phyloP scores from a whole-genome alignment of 2,888 invertebrate genomes.

The Nomada hirtipes region DNA sequence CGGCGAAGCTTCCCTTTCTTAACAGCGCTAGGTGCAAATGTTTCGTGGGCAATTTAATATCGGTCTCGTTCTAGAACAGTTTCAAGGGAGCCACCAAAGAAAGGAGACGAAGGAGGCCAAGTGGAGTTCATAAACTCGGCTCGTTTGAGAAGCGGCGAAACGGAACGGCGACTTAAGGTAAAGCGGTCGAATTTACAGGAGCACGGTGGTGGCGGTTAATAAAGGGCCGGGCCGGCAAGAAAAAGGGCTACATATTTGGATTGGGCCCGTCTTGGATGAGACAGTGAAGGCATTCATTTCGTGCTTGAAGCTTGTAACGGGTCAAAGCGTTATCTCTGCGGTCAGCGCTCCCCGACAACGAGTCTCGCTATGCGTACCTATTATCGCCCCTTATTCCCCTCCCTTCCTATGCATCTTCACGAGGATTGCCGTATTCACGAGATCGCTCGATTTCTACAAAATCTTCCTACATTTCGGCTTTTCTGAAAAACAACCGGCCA shows the following conservation, averaged over 20 bases:
- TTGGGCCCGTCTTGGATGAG: slow-evolving; percentile 67
- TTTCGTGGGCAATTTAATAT: too few relatives aligned
- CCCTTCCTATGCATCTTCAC: slow-evolving; percentile 54
- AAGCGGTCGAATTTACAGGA: slow-evolving; percentile 50
- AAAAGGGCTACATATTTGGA: slow-evolving; percentile 72
- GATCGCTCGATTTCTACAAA: slow-evolving; percentile 47
- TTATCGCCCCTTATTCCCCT: slow-evolving; percentile 72
- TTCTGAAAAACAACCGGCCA: slow-evolving; percentile 17
- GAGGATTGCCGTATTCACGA: slow-evolving; percentile 58
- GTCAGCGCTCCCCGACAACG: slow-evolving; percentile 83
- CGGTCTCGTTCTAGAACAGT: too few relatives aligned
- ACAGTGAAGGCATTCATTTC: slow-evolving; percentile 83
- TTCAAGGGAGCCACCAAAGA: too few relatives aligned
- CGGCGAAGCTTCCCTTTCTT: too few relatives aligned
- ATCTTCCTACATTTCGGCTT: slow-evolving; percentile 13
- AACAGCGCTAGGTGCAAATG: too few relatives aligned
- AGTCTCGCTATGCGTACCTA: slow-evolving; percentile 76
- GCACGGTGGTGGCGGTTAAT: slow-evolving; percentile 45
- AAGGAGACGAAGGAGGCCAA: too few relatives aligned
- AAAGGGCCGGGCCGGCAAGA: slow-evolving; percentile 63
- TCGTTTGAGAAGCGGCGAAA: not conserved
- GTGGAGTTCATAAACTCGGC: not conserved
- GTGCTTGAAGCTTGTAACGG: slow-evolving; percentile 80
- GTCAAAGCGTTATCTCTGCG: slow-evolving; percentile 84
- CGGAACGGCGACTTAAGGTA: not conserved